These are phyloP conservation scores for Chesias legatella DNA, from an alignment of 2,888 invertebrate species.

Conservation along the genomic window DNA sequence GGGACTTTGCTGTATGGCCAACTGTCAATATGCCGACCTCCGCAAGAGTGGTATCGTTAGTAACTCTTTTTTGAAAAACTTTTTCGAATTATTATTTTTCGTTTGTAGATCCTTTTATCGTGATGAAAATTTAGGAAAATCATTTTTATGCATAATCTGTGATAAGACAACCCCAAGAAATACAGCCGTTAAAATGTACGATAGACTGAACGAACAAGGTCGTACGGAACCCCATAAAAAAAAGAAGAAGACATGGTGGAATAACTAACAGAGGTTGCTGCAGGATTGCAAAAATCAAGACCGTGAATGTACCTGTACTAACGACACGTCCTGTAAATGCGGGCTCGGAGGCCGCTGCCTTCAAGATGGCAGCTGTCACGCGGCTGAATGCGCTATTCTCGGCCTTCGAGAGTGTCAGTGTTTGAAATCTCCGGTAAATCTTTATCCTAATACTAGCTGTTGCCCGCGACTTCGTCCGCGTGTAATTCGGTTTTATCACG, in stretches of 20 bases:
- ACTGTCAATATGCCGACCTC: slow-evolving; percentile 63
- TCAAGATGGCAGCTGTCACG: slow-evolving; percentile 61
- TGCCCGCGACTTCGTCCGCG: too few species aligned
- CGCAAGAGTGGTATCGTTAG: slow-evolving; percentile 62
- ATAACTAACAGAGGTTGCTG: slow-evolving; percentile 4
- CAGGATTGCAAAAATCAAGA: slow-evolving; percentile 65
- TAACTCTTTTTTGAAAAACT: slow-evolving; percentile 17
- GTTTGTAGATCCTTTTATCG: too few species aligned
- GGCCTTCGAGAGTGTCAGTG: slow-evolving; percentile 70
- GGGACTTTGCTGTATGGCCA: slow-evolving; percentile 69
- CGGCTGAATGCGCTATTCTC: slow-evolving; percentile 68
- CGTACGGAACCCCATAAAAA: too few species aligned
- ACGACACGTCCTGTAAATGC: slow-evolving; percentile 50
- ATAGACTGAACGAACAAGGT: too few species aligned
- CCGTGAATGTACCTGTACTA: slow-evolving; percentile 54
- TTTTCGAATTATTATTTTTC: neutral
- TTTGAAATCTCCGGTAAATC: slow-evolving; percentile 24
- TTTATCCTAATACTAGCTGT: neutral
- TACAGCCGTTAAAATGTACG: too few species aligned
- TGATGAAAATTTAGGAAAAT: too few species aligned
- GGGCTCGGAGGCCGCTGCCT: slow-evolving; percentile 70
- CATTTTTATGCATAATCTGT: too few species aligned
- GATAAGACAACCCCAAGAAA: too few species aligned
- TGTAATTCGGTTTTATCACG: too few species aligned
- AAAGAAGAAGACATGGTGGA: neutral